A percentile compares a stretch with the other conserved stretches of the same genome.
Conservation (phyloP, 1,140 invertebrate genomes). For the Drosophila simulans region DNA sequence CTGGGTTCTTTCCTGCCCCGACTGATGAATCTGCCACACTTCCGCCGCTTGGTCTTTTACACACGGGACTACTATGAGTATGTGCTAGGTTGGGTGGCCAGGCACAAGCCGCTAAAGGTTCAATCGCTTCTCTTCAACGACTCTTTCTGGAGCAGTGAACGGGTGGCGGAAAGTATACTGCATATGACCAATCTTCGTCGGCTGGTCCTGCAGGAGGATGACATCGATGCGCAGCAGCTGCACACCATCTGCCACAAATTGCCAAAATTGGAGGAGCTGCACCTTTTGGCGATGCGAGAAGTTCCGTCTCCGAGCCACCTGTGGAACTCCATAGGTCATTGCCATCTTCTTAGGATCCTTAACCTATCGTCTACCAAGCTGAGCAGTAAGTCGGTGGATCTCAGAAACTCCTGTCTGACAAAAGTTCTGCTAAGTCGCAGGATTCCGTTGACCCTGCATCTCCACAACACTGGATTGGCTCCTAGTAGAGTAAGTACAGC, state of each 20-base stretch:
- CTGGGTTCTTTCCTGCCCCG: slow-evolving; percentile 34
- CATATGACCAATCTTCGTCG: slow-evolving; percentile 44
- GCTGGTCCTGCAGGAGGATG: slow-evolving; percentile 56
- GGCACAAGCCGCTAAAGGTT: slow-evolving; percentile 20
- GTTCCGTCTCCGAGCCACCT: slow-evolving; percentile 39
- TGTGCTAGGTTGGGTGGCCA: slow-evolving; percentile 26
- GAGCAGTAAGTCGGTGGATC: slow-evolving; percentile 7
- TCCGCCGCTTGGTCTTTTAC: slow-evolving; percentile 49
- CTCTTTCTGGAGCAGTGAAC: slow-evolving; percentile 51
- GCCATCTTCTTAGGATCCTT: slow-evolving; percentile 26
- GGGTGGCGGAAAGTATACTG: slow-evolving; percentile 7
- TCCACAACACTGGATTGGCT: slow-evolving; percentile 24
- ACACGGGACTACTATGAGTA: slow-evolving; percentile 57
- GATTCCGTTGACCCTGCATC: slow-evolving; percentile 21
- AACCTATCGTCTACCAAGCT: slow-evolving; percentile 37
- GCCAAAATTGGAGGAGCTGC: slow-evolving; percentile 45
- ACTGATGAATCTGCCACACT: slow-evolving; percentile 31
- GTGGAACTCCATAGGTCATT: slow-evolving; percentile 34
- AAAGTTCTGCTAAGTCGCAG: slow-evolving; percentile 3
- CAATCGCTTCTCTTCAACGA: slow-evolving; percentile 57
- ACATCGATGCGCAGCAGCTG: slow-evolving; percentile 43
- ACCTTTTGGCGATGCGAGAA: slow-evolving; percentile 53
- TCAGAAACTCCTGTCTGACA: neutral
- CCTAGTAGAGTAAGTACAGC: neutral
- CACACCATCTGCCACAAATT: slow-evolving; percentile 24